A percentile compares a stretch with the other conserved stretches of the same genome.
Evolutionary conservation across 2,113 vertebrate species (phyloP).

Genomic region (Triplophysa dalaica): DNA sequence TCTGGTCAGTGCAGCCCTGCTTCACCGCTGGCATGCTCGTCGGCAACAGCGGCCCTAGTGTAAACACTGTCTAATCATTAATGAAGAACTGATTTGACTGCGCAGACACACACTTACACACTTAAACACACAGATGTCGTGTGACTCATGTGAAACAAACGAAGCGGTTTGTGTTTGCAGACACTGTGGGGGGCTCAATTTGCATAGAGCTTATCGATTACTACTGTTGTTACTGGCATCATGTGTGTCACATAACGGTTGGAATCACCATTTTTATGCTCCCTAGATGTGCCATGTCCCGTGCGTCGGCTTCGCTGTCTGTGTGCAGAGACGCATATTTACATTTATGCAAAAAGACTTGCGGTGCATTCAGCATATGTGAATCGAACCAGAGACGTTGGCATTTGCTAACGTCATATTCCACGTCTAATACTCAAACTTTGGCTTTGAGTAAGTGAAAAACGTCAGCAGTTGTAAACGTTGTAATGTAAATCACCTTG

Average conservation of each 20-base stretch:
- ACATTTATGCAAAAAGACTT: too few species aligned
- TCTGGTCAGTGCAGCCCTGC: neutral
- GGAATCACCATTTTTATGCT: neutral
- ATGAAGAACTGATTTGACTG: constrained; percentile 15
- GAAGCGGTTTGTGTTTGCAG: neutral
- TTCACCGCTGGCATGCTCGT: neutral
- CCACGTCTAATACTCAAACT: too few species aligned
- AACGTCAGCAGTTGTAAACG: constrained; percentile 1
- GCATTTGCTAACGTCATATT: too few species aligned
- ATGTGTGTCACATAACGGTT: neutral
- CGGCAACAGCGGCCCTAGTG: constrained; percentile 10
- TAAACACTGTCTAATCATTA: constrained; percentile 47
- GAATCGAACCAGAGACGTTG: too few species aligned
- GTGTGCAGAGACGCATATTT: too few species aligned
- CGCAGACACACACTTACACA: neutral
- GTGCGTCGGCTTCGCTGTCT: neutral
- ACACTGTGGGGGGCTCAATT: neutral
- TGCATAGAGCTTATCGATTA: constrained; percentile 38
- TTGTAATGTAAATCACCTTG: constrained; percentile 20
- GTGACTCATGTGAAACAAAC: neutral
- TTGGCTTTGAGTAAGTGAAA: neutral
- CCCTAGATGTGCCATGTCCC: neutral
- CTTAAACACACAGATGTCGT: constrained; percentile 8
- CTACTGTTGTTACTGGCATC: neutral
- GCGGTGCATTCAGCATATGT: too few species aligned